Evolutionary conservation across 2,797 vertebrate genomes (phyloP).

Genomic region (Coregonus suidteri): DNA sequence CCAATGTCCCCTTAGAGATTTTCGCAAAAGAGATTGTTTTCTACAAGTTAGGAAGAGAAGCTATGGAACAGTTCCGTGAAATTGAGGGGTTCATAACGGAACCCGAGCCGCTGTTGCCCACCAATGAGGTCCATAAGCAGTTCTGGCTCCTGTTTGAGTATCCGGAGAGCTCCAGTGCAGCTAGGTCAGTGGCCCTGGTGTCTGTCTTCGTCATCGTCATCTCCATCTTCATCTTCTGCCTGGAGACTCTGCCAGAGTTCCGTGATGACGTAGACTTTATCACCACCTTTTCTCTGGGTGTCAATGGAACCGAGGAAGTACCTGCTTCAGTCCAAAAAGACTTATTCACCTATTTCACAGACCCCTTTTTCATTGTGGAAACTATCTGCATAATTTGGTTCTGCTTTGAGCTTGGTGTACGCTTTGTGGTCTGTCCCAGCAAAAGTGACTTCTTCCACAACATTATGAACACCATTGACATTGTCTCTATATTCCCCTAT

Average conservation of each 20-base stretch:
- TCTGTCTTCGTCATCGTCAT: conserved; percentile 95
- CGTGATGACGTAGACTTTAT: conserved; percentile 82
- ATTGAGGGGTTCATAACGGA: conserved; percentile 96
- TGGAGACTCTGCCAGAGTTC: conserved; percentile 96
- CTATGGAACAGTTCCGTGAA: conserved; percentile 94
- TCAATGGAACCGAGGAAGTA: conserved; percentile 72
- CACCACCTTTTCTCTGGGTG: conserved; percentile 36
- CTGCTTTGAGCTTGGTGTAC: conserved; percentile 89
- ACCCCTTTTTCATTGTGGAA: conserved; percentile 97
- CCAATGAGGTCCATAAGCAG: conserved; percentile 88
- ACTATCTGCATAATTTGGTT: conserved; percentile 97
- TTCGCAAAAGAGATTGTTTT: conserved; percentile 96
- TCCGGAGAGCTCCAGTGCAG: conserved; percentile 94
- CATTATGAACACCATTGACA: conserved; percentile 98
- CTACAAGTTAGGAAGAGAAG: conserved; percentile 92
- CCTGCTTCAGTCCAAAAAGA: conserved; percentile 66
- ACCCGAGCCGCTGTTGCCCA: conserved; percentile 86
- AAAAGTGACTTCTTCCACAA: conserved; percentile 94
- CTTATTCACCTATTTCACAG: conserved; percentile 78
- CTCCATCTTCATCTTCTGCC: conserved; percentile 97
- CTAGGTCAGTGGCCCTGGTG: conserved; percentile 89
- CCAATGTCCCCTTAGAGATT: conserved; percentile 92
- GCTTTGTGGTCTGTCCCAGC: conserved; percentile 94
- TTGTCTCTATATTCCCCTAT: conserved; percentile 96
- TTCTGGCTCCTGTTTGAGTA: conserved; percentile 99